Evolutionary conservation across 2,888 invertebrate genomes (phyloP), one percentile per base, ranked within the genome.

Genomic region (Drosophila bunnanda): DNA sequence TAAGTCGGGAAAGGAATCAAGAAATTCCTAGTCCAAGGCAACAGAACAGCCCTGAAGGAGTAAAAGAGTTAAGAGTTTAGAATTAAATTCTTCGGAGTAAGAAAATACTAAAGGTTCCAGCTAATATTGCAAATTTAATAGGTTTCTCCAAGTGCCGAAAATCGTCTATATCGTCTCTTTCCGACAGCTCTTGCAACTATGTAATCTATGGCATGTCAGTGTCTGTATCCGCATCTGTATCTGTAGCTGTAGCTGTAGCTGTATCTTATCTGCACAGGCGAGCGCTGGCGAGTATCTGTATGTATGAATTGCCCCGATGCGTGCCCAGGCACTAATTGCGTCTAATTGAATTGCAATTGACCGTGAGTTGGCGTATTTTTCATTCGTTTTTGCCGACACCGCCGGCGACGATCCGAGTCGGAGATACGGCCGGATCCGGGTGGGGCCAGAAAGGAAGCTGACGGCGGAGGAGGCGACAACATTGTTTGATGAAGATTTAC

Each of bases 291-390:
- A 55, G 50, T 44, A 13, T 61, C 20, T 55, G 53, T 61, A 39
- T 44, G 54, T 70, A 50, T 44, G 55, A 56, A 68, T 59, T 52
- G 58, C 56, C 60, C 70, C 70, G 69, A 76, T 76, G 76, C 76
- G 74, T 74, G 88, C 62, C 72, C 62, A 48, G 70, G 80, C 89
- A 86, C 87, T 88, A 89, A 86, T 89, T 86, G 86, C 81, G 67
- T 83, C 89, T 89, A 86, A 86, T 89, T 86, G 89, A 86, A 86
- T 86, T 86, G 86, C 89, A 86, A 86, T 86, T 86, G 86, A 86
- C 86, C 86, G 84, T 86, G 89, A 86, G 86, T 79, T 88, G 89
- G 86, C 89, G 89, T 78, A 88, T 85, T 89, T 88, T 76, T 77
- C 83, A 84, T 57, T 89, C 75, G 67, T 67, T 84, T 87, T 84